Evolutionary conservation across 2,113 vertebrate species (phyloP), one percentile per base, ranked within the genome.

Genomic region (Brienomyrus brachyistius): DNA sequence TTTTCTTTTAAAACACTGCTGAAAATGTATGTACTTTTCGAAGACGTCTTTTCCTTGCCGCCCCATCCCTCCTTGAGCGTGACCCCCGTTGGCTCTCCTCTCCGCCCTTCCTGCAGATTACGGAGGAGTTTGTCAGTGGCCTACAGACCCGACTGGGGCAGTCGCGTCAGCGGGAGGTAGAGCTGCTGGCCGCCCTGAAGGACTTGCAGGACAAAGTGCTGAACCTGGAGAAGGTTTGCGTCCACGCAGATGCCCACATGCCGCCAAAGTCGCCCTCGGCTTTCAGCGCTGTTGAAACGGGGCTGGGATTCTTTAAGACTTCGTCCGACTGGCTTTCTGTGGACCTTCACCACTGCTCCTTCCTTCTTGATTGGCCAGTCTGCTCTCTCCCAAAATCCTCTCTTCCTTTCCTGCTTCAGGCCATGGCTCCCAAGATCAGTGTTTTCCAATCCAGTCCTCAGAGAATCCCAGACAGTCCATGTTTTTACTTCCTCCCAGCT

Each of bases 161-260:
- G 93, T 98, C 98, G 0, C 93, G 96, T 43, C 94, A 98, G 56
- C 96, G 94, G 11, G 98, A 99, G 94, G 95, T 96, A 0, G 98
- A 99, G 91, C 96, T 98, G 0, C 93, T 97, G 9, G 94, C 96
- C 1, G 98, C 97, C 1, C 93, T 99, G 43, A 97, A 97, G 90
- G 97, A 99, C 92, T 98, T 99, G 98, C 98, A 99, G 90, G 98
- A 99, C 91, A 99, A 99, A 91, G 97, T 99, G 70, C 96, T 98
- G 0, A 97, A 98, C 92, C 95, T 99, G 94, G 98, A 99, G 91
- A 98, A 99, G 98, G 98, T 98, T 56, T 70, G 84, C 50, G 83
- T 86, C 9, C 50, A 59, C 3, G 19, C 40, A 70, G n/a, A 31
- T 11, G 10, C 62, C 10, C n/a, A 27, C 62, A 31, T n/a, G 8